Evolutionary conservation across 2,113 vertebrate genomes (phyloP).

Genomic region (Brienomyrus longianalis): DNA sequence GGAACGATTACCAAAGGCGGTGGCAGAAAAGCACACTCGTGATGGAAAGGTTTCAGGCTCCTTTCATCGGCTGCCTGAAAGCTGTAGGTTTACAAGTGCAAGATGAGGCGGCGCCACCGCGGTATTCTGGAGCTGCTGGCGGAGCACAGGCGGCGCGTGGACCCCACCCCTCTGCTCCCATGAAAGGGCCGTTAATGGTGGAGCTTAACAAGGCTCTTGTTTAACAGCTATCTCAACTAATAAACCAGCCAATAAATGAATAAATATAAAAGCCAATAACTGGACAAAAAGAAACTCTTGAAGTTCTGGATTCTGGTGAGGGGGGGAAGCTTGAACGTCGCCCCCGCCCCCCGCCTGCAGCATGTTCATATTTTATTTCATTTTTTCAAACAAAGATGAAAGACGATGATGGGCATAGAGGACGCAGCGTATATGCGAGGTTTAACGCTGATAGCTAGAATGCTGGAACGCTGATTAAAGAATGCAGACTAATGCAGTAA

Average conservation of each 20-base stretch:
- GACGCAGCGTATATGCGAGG: not conserved
- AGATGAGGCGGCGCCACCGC: constrained; percentile 56
- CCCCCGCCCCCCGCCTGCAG: not conserved
- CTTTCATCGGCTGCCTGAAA: constrained; percentile 59
- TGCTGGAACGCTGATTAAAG: no score
- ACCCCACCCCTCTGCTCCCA: constrained; percentile 30
- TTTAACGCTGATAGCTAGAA: not conserved
- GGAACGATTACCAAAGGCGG: constrained; percentile 47
- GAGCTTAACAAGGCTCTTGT: constrained; percentile 19
- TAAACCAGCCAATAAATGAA: constrained; percentile 21
- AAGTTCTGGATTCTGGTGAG: not conserved
- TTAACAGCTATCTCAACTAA: constrained; percentile 22
- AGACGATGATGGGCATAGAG: not conserved
- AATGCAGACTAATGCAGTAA: not conserved
- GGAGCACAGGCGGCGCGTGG: constrained; percentile 33
- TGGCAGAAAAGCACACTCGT: constrained; percentile 45
- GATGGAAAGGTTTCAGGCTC: constrained; percentile 59
- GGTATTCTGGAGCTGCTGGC: constrained; percentile 40
- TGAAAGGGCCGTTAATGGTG: constrained; percentile 19
- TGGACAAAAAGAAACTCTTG: not conserved
- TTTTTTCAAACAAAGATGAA: not conserved
- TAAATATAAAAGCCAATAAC: not conserved
- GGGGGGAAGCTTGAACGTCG: not conserved
- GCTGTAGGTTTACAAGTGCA: constrained; percentile 57
- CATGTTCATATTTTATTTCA: not conserved